Base-by-base conservation (phyloP, 2,888 invertebrate genomes). In the Tricholauxania praeusta region DNA sequence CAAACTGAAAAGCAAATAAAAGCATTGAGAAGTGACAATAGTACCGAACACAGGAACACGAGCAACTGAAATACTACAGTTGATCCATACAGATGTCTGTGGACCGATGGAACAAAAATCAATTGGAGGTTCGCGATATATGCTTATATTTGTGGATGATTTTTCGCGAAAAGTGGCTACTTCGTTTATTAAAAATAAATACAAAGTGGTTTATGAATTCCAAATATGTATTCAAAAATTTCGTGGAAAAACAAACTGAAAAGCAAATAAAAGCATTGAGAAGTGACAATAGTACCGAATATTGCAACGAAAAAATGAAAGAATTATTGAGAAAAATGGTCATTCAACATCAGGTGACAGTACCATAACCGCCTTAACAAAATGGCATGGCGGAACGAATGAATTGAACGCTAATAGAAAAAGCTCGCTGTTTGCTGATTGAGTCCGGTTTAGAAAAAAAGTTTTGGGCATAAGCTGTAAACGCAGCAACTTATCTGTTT, bases 211-310 rank as follows among this genome's bases (percentile, higher is more conserved):
- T 14, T 1, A 7, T 28, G 28, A 22, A 22, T 22, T 59, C 14
- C 19, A 12, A 8, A n/a, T n/a, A n/a, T n/a, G 10, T 59, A 62
- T 32, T 19, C 10, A 39, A 62, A 15, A 62, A 3, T 12, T 62
- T 62, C n/a, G 15, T 47, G 17, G 62, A 62, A 39, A 62, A 39
- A 12, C 62, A 62, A 39, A 62, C 32, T 39, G 12, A 7, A n/a
- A 15, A 5, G 59, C 59, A 8, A 12, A 12, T 59, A 22, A 60
- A 60, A 12, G 59, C 10, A 28, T 32, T 60, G 12, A 60, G 59
- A n/a, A 64, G 49, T 48, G 49, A 64, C 49, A 64, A 64, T 19
- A 48, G 48, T 3, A 64, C 64, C 1, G 64, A 64, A 19, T 64
- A 49, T 49, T 19, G 32, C 15, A 64, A 64, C 49, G 4, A 1